Evolutionary conservation across 2,797 vertebrate species (phyloP).

Genomic region (Vultur gryphus): DNA sequence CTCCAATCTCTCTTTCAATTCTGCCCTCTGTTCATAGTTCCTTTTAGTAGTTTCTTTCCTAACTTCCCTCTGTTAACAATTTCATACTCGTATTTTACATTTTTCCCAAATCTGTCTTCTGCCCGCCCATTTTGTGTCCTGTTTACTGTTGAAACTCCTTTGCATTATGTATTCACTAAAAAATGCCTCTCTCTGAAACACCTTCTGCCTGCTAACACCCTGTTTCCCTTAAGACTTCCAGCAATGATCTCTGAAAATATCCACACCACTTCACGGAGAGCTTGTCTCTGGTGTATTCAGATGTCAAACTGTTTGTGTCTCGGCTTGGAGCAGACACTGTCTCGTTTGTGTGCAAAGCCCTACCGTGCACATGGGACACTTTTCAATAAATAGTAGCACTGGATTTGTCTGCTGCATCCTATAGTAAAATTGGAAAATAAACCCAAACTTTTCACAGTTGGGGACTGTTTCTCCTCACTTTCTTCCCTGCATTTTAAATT

Average conservation of each 20-base stretch:
- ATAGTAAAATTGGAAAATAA: conserved; percentile 19
- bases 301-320: conserved; percentile 66
- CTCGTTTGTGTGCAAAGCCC: conserved; percentile 65
- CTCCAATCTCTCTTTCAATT: neutral
- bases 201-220: conserved; percentile 46
- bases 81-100: neutral
- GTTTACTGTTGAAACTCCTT: neutral
- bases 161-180: conserved; percentile 33
- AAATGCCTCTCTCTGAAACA: conserved; percentile 15
- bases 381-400: conserved; percentile 49
- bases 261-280: conserved; percentile 60
- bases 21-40: neutral
- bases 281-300: conserved; percentile 59
- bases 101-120: neutral
- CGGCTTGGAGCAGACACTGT: conserved; percentile 43
- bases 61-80: neutral
- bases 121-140: neutral
- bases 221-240: conserved; percentile 49
- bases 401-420: conserved; percentile 28
- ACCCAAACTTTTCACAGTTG: conserved; percentile 3
- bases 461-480: neutral
- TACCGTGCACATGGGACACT: conserved; percentile 37
- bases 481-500: conserved; percentile 5
- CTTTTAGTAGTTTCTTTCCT: neutral
- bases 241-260: conserved; percentile 67